Conservation (phyloP, 2,113 vertebrate genomes). For the Chrysochloris asiatica region DNA sequence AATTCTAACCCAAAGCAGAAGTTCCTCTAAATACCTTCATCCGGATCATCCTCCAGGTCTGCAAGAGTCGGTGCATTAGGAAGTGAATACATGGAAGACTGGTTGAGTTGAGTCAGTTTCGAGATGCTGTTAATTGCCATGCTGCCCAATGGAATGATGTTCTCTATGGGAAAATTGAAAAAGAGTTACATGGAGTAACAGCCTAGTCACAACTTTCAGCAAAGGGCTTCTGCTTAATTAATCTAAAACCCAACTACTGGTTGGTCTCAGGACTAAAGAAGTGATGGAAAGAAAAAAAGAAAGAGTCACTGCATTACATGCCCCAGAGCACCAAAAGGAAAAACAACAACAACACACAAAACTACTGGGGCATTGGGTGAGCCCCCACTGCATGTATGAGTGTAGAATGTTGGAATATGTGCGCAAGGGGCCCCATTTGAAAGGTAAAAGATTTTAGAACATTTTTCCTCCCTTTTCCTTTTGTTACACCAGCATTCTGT, state of each 20-base stretch:
- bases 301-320: background rate
- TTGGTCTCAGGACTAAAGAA: background rate
- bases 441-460: background rate
- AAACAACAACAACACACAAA: background rate
- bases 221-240: background rate
- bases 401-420: background rate
- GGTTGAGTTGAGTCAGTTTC: conserved; percentile 87
- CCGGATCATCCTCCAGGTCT: conserved; percentile 92
- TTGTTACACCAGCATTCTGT: background rate
- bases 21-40: conserved; percentile 75
- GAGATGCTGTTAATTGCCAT: conserved; percentile 93
- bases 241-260: background rate
- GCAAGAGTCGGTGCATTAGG: conserved; percentile 92
- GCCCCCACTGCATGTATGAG: background rate
- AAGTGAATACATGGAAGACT: conserved; percentile 88
- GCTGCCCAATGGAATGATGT: conserved; percentile 91
- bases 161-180: conserved; percentile 84
- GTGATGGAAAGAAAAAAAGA: background rate
- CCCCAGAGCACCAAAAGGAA: background rate
- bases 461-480: background rate
- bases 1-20: background rate
- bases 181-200: conserved; percentile 14
- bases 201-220: background rate
- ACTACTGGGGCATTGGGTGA: background rate
- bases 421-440: background rate